Evolutionary conservation across 2,113 vertebrate species (phyloP).

Genomic region (Scalopus aquaticus): DNA sequence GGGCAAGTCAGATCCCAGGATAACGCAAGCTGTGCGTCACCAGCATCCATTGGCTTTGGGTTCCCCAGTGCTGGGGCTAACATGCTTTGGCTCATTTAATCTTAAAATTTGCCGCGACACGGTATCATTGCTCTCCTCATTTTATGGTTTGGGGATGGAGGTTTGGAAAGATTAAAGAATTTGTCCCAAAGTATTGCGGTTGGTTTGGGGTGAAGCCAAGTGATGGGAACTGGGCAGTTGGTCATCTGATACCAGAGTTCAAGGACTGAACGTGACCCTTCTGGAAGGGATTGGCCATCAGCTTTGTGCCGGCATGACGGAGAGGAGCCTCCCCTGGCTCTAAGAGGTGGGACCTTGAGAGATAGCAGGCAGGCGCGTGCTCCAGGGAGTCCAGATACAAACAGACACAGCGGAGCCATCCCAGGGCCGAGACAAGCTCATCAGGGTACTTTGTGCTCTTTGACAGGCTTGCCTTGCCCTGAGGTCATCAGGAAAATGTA

Average conservation of each 20-base stretch:
- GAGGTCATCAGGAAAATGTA: constrained; percentile 1
- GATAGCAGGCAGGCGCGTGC: not conserved
- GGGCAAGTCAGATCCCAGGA: not conserved
- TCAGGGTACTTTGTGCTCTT: not conserved
- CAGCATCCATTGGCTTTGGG: not conserved
- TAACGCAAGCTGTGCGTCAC: not conserved
- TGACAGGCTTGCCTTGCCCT: constrained; percentile 28
- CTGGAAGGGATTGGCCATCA: not conserved
- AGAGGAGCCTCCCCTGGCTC: not conserved
- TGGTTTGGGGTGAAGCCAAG: not conserved
- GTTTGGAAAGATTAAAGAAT: not conserved
- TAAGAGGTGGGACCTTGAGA: not conserved
- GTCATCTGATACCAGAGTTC: not conserved
- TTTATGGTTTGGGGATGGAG: not conserved
- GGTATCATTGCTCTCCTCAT: not conserved
- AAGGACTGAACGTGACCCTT: not conserved
- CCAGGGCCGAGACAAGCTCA: constrained; percentile 1
- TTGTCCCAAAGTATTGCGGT: not conserved
- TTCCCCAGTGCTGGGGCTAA: not conserved
- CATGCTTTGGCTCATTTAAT: not conserved
- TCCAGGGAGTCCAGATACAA: not conserved
- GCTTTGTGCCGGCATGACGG: not conserved
- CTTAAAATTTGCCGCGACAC: not conserved
- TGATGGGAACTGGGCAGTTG: not conserved
- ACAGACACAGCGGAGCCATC: not conserved